Percentiles rank a stretch among this genome's conserved stretches.
phyloP scores from a whole-genome alignment of 2,113 vertebrate genomes.

The Litocranius walleri region DNA sequence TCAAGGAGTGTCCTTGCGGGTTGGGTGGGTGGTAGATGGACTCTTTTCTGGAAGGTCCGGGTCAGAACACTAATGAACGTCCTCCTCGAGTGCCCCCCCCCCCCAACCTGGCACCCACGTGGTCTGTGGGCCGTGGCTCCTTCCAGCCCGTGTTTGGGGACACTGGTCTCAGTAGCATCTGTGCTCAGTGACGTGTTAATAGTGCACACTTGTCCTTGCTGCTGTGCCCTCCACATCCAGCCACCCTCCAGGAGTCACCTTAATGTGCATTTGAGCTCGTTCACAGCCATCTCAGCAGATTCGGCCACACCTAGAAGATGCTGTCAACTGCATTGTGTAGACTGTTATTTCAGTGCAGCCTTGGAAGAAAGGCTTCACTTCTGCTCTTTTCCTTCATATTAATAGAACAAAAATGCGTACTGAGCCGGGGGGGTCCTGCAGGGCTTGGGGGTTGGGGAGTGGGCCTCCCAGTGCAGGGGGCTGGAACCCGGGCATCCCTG shows the following conservation, averaged over 20 bases:
- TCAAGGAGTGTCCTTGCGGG: not conserved
- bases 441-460: not conserved
- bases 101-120: not conserved
- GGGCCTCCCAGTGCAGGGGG: not conserved
- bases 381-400: not conserved
- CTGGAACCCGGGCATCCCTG: not conserved
- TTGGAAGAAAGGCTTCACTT: not conserved
- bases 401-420: not conserved
- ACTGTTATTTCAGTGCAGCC: not conserved
- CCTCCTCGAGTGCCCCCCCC: rapidly evolving
- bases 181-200: not conserved
- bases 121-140: not conserved
- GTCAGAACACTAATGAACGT: not conserved
- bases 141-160: not conserved
- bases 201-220: not conserved
- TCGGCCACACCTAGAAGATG: not conserved
- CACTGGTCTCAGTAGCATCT: not conserved
- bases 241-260: not conserved
- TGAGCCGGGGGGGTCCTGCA: not conserved
- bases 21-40: too few species aligned
- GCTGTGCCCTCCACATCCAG: not conserved
- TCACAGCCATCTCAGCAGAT: not conserved
- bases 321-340: not conserved
- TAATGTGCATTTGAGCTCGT: not conserved
- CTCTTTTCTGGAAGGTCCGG: not conserved